Conservation (phyloP, 2,113 vertebrate species). For the Pogonocichla stellata region DNA sequence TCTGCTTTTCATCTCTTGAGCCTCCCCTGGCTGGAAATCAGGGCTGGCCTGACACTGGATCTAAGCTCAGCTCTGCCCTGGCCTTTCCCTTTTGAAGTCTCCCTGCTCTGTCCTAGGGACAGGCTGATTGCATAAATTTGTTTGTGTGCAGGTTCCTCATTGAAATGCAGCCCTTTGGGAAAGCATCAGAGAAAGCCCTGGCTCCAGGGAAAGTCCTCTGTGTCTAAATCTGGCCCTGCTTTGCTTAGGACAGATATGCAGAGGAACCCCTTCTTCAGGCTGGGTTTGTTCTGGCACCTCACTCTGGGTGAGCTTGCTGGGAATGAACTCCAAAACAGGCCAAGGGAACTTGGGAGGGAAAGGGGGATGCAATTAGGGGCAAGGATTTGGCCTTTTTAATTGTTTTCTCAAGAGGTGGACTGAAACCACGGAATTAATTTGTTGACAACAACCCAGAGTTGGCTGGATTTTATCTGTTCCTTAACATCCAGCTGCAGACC, state of each 20-base stretch:
- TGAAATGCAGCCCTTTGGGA: conserved; percentile 56
- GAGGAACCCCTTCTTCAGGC: conserved; percentile 39
- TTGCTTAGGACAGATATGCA: conserved; percentile 54
- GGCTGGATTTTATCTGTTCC: not conserved
- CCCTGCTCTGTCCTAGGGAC: conserved; percentile 20
- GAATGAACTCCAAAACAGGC: not conserved
- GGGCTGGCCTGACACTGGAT: conserved; percentile 28
- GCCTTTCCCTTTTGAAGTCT: conserved; percentile 55
- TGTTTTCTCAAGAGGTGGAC: not conserved
- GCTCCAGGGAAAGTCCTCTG: conserved; percentile 33
- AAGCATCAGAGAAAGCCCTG: conserved; percentile 58
- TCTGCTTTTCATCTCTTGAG: conserved; percentile 37
- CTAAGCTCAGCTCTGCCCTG: conserved; percentile 7
- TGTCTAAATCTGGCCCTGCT: conserved; percentile 47
- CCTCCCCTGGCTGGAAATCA: conserved; percentile 9
- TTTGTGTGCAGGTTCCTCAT: conserved; percentile 30
- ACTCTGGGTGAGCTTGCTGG: not conserved
- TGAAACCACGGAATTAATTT: not conserved
- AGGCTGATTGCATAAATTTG: conserved; percentile 60
- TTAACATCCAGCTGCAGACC: not conserved
- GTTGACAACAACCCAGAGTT: not conserved
- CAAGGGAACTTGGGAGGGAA: not conserved
- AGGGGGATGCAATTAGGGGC: not conserved
- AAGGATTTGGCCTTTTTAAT: not conserved
- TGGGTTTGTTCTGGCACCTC: not conserved